Percentiles rank a stretch among this genome's conserved stretches.
These are phyloP conservation scores for Dusona sp. DNA, from an alignment of 2,888 invertebrate genomes.

Conservation along the genomic window DNA sequence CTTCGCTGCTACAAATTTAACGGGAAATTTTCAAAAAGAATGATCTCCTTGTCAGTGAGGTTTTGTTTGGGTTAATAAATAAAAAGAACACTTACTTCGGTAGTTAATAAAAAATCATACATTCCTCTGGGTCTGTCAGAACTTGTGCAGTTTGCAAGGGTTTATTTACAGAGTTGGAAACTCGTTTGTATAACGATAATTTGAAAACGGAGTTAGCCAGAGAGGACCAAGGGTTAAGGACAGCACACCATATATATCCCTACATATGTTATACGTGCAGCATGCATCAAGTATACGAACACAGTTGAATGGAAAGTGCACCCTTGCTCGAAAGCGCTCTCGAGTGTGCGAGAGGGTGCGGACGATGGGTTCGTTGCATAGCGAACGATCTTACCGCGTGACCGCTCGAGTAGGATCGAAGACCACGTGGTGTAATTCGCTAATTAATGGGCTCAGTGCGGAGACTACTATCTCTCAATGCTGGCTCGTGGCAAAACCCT, in stretches of 20 bases:
- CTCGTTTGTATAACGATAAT: not conserved
- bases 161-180: not conserved
- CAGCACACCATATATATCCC: not conserved
- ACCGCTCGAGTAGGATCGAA: slow-evolving; percentile 68
- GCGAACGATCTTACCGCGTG: slow-evolving; percentile 64
- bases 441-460: slow-evolving; percentile 64
- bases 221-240: not conserved
- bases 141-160: not conserved
- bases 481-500: slow-evolving; percentile 45
- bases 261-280: not conserved
- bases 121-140: not conserved
- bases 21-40: not conserved
- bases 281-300: slow-evolving; percentile 15
- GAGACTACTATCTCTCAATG: slow-evolving; percentile 58
- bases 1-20: not conserved
- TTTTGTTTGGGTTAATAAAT: not conserved
- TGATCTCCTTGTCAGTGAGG: too few relatives aligned
- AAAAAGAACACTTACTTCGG: not conserved
- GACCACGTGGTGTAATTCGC: slow-evolving; percentile 68
- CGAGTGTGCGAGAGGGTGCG: slow-evolving; percentile 51
- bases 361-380: slow-evolving; percentile 34
- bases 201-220: not conserved
- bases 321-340: slow-evolving; percentile 46
- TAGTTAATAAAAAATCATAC: not conserved
- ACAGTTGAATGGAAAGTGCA: slow-evolving; percentile 53